Percentiles rank a stretch among this genome's conserved stretches.
Conservation (phyloP, 2,888 invertebrate genomes). For the Nemotelus nigrinus region DNA sequence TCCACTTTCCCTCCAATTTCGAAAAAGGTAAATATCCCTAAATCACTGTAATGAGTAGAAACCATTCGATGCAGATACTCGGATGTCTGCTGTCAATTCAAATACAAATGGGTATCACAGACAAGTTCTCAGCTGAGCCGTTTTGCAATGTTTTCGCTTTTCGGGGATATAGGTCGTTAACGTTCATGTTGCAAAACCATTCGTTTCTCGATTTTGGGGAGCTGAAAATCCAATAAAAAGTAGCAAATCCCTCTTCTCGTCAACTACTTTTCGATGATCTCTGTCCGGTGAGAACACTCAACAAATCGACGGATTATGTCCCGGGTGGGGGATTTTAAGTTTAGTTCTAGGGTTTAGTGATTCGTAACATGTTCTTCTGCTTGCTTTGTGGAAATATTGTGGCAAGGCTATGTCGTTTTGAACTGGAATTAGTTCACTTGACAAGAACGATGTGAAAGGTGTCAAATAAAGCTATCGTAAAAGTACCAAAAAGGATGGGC, state of each 20-base stretch:
- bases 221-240: conserved; percentile 12
- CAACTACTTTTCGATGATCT: conserved; percentile 25
- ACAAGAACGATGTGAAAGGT: no score
- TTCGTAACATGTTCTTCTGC: no score
- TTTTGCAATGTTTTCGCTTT: background rate
- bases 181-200: background rate
- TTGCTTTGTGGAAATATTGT: no score
- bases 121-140: background rate
- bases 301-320: conserved; percentile 28
- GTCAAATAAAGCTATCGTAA: no score
- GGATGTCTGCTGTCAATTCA: conserved; percentile 7
- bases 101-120: conserved; percentile 7
- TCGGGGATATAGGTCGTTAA: background rate
- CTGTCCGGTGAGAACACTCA: background rate
- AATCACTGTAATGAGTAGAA: conserved; percentile 30
- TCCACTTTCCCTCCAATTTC: background rate
- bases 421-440: no score
- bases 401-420: no score
- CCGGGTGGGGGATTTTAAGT: no score
- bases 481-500: no score
- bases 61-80: background rate
- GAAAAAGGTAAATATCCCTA: conserved; percentile 29
- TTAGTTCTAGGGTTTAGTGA: no score
- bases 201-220: background rate
- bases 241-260: conserved; percentile 30